Percentiles rank a stretch among this genome's conserved stretches.
phyloP scores from a whole-genome alignment of 1,140 invertebrate species.

The Temnothorax curvispinosus region DNA sequence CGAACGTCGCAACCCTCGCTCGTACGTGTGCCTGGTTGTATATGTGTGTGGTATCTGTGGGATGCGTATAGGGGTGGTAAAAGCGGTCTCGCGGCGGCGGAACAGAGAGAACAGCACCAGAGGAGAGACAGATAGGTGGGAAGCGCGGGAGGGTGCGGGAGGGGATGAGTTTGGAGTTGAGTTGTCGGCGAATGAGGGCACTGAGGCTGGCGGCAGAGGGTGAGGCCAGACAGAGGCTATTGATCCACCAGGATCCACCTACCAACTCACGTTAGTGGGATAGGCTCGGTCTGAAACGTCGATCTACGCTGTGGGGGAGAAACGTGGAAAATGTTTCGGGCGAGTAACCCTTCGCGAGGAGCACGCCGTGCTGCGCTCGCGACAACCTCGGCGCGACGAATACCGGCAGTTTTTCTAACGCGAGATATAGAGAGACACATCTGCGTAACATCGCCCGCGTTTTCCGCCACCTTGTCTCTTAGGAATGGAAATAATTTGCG shows the following conservation, averaged over 20 bases:
- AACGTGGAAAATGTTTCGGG: conserved; percentile 59
- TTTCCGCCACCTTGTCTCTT: conserved; percentile 36
- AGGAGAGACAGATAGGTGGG: conserved; percentile 18
- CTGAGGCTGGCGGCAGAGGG: conserved; percentile 79
- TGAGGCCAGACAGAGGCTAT: conserved; percentile 84
- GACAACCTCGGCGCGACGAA: conserved; percentile 14
- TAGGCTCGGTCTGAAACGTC: conserved; percentile 79
- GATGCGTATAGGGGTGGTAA: conserved; percentile 54
- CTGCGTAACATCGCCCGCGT: conserved; percentile 39
- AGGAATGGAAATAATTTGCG: conserved; percentile 41
- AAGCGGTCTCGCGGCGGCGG: conserved; percentile 13
- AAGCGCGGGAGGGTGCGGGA: conserved; percentile 13
- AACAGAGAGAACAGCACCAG: conserved; percentile 24
- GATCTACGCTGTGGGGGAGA: conserved; percentile 62
- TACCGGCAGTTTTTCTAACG: conserved; percentile 28
- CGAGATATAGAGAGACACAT: conserved; percentile 26
- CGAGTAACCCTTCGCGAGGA: conserved; percentile 21
- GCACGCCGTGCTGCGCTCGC: conserved; percentile 5
- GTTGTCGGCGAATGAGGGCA: conserved; percentile 80
- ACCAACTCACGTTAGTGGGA: conserved; percentile 79
- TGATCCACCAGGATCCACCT: conserved; percentile 82
- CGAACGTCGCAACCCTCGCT: conserved; percentile 3
- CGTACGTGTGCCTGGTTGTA: conserved; percentile 9
- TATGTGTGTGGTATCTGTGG: conserved; percentile 26
- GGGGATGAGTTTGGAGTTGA: conserved; percentile 77